Evolutionary conservation across 1,140 invertebrate genomes (phyloP), one percentile per base, ranked within the genome.

Genomic region (Heliconius nattereri): DNA sequence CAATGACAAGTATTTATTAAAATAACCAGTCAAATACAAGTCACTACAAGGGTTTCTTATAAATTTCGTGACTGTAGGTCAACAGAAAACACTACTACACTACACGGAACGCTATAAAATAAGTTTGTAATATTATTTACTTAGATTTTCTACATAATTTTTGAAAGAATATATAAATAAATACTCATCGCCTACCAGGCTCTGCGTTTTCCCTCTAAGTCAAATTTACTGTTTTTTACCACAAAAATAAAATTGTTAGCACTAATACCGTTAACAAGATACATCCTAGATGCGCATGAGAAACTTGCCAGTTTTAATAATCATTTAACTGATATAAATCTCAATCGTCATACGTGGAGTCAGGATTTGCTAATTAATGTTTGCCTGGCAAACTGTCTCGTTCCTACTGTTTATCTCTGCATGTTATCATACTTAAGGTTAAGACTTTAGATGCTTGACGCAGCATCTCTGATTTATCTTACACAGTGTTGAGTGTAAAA

Each of bases 311-410:
- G 81, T 86, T 84, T 87, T 85, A 85, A 84, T 84, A 83, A 75
- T 81, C 78, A 81, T 82, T 78, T 83, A 37, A 75, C 45, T 77
- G 86, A 89, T 87, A 85, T 78, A 84, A 71, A 86, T 89, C 84
- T 86, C 73, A 66, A 72, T 37, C 66, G 32, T 80, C 78, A 79
- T 80, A 82, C 75, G 75, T 82, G 77, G 78, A 84, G 84, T 85
- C 85, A 86, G 76, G 83, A 81, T 84, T 85, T 80, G 83, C 80
- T 87, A 87, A 88, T 87, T 84, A 88, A 85, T 81, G 80, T 83
- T 80, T 26, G 29, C 54, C 35, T 32, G 66, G 78, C 26, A 54
- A 78, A 40, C 71, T 77, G 75, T 76, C 60, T 71, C 57, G 16
- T 52, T 71, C 3, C 37, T 66, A 66, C 60, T 54, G 23, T 70